phyloP scores from a whole-genome alignment of 2,888 invertebrate genomes.

The Strigamia crassipes region DNA sequence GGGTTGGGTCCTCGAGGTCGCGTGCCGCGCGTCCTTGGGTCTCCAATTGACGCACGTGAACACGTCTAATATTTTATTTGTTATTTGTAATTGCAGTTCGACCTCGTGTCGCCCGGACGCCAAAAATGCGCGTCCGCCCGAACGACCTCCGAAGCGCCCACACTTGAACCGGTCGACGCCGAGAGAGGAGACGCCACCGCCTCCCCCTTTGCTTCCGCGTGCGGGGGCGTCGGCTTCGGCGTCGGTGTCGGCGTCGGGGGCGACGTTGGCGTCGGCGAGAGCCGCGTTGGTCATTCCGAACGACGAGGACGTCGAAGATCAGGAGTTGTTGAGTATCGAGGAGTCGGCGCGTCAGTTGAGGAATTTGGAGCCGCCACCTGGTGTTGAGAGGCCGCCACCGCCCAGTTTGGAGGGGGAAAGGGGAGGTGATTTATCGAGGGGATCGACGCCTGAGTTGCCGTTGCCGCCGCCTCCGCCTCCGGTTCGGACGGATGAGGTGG shows the following conservation, averaged over 20 bases:
- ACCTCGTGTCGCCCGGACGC: constrained; percentile 32
- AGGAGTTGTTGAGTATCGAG: constrained; percentile 50
- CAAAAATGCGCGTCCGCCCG: constrained; percentile 59
- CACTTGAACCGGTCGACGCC: constrained; percentile 61
- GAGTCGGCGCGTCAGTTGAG: constrained; percentile 50
- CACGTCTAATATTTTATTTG: not conserved
- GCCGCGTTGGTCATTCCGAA: constrained; percentile 6
- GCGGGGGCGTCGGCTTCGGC: constrained; percentile 2
- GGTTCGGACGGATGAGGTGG: constrained; percentile 60
- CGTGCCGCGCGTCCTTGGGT: not conserved
- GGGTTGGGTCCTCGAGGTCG: constrained; percentile 7
- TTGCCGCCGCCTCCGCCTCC: constrained; percentile 64
- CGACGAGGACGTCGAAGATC: constrained; percentile 45
- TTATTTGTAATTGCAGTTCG: constrained; percentile 1
- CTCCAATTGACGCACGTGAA: not conserved
- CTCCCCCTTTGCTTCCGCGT: constrained; percentile 47
- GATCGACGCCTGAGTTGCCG: constrained; percentile 60
- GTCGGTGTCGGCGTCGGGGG: constrained; percentile 12
- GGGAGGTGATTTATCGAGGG: constrained; percentile 42
- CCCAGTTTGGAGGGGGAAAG: not conserved
- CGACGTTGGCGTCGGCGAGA: not conserved
- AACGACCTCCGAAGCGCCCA: constrained; percentile 77
- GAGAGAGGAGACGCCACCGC: constrained; percentile 43
- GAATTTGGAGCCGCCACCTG: constrained; percentile 54
- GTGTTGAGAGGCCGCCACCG: constrained; percentile 54